phyloP scores from a whole-genome alignment of 2,888 invertebrate species.

The Lumbricus terrestris region DNA sequence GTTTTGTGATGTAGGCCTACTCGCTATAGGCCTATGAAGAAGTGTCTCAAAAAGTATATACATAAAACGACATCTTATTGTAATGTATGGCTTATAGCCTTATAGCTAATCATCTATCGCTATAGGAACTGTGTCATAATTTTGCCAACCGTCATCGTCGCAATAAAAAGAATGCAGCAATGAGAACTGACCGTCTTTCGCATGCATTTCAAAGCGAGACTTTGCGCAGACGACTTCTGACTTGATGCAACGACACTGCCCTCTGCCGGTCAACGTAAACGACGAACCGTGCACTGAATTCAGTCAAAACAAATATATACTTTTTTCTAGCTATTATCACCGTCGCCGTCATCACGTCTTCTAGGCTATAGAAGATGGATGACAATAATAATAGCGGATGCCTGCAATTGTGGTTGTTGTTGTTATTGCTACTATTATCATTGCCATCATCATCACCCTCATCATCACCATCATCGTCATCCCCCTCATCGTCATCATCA shows the following conservation, averaged over 20 bases:
- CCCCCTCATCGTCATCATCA: too few relatives aligned
- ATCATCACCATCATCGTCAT: too few relatives aligned
- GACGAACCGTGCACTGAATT: conserved; percentile 12
- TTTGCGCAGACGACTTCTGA: conserved; percentile 19
- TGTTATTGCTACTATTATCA: too few relatives aligned
- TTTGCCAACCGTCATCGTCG: not conserved
- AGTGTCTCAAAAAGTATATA: too few relatives aligned
- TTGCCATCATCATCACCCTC: too few relatives aligned
- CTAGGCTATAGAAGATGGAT: too few relatives aligned
- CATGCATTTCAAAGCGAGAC: not conserved
- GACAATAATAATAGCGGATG: too few relatives aligned
- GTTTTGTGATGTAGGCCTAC: too few relatives aligned
- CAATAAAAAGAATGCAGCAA: not conserved
- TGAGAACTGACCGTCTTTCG: not conserved
- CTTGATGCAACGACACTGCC: conserved; percentile 21
- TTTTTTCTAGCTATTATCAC: not conserved
- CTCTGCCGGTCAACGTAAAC: conserved; percentile 10
- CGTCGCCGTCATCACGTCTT: too few relatives aligned
- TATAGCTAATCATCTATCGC: not conserved
- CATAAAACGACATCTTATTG: not conserved
- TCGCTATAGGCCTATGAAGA: too few relatives aligned
- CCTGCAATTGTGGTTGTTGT: too few relatives aligned
- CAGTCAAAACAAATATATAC: not conserved
- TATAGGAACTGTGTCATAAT: not conserved
- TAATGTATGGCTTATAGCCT: not conserved